Evolutionary conservation across 2,888 invertebrate species (phyloP).

Genomic region (Ceramica pisi): DNA sequence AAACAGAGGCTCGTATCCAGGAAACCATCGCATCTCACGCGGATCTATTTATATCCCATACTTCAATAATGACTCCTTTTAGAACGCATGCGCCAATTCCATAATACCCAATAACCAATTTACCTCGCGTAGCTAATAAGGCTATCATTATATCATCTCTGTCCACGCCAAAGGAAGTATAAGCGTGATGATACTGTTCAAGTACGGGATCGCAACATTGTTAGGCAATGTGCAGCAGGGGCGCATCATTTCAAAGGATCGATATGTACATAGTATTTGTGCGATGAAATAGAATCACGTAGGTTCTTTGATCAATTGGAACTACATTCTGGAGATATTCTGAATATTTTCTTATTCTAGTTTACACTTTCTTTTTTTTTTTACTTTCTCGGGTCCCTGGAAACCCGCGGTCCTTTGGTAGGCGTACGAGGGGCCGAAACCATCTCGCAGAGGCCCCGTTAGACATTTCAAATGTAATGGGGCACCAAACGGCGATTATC

Average conservation of each 20-base stretch:
- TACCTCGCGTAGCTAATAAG: conserved; percentile 45
- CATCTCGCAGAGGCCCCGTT: too few relatives aligned
- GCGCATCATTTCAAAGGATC: conserved; percentile 34
- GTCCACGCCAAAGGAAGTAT: conserved; percentile 42
- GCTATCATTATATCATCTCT: conserved; percentile 55
- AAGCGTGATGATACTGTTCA: conserved; percentile 31
- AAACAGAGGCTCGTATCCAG: not conserved
- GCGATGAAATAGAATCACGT: not conserved
- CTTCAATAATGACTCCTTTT: conserved; percentile 12
- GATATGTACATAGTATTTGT: conserved; percentile 17
- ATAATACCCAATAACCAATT: conserved; percentile 40
- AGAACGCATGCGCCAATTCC: conserved; percentile 11
- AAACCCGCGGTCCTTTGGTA: too few relatives aligned
- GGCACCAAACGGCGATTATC: too few relatives aligned
- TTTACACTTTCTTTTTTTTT: too few relatives aligned
- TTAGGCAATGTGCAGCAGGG: not conserved
- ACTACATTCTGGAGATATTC: not conserved
- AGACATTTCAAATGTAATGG: too few relatives aligned
- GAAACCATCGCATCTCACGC: not conserved
- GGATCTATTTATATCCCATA: not conserved
- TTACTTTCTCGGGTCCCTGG: too few relatives aligned
- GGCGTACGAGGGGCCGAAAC: too few relatives aligned
- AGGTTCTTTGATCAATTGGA: not conserved
- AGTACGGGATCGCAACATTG: conserved; percentile 41
- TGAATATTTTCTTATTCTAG: too few relatives aligned